Percentiles rank a stretch among this genome's conserved stretches.
Conservation (phyloP, 2,888 invertebrate species). For the Cheilosia urbana region DNA sequence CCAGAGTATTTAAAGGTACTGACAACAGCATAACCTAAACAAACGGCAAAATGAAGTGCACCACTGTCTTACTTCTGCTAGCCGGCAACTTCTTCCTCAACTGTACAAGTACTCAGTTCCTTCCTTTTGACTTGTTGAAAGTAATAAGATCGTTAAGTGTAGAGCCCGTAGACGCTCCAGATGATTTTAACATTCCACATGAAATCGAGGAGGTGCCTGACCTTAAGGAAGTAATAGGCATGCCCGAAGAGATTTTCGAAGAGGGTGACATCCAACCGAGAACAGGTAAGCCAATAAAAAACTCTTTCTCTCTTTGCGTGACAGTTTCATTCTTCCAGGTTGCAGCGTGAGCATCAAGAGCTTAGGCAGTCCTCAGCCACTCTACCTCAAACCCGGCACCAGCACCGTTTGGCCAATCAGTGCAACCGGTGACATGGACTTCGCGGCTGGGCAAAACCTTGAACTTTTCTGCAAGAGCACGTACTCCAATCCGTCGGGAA, state of each 20-base stretch:
- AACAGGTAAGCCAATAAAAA: constrained; percentile 17
- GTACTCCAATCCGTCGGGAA: constrained; percentile 72
- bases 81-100: constrained; percentile 30
- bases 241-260: constrained; percentile 5
- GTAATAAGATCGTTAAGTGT: constrained; percentile 3
- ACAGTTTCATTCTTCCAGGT: constrained; percentile 1
- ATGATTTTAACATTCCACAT: constrained; percentile 3
- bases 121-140: constrained; percentile 1
- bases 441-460: constrained; percentile 78
- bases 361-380: constrained; percentile 85
- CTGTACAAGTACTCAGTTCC: constrained; percentile 19
- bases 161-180: neutral
- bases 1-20: constrained; percentile 8
- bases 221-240: constrained; percentile 32
- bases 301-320: neutral
- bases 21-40: neutral
- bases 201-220: constrained; percentile 23
- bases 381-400: constrained; percentile 84
- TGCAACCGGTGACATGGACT: constrained; percentile 78
- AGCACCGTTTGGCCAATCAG: constrained; percentile 79
- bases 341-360: constrained; percentile 31
- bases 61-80: constrained; percentile 23
- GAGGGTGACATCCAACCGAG: neutral
- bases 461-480: constrained; percentile 80
- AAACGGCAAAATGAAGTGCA: constrained; percentile 51